A percentile compares a stretch with the other conserved stretches of the same genome.
These are phyloP conservation scores for Octodonta nipae DNA, from an alignment of 2,888 invertebrate species.

Conservation along the genomic window DNA sequence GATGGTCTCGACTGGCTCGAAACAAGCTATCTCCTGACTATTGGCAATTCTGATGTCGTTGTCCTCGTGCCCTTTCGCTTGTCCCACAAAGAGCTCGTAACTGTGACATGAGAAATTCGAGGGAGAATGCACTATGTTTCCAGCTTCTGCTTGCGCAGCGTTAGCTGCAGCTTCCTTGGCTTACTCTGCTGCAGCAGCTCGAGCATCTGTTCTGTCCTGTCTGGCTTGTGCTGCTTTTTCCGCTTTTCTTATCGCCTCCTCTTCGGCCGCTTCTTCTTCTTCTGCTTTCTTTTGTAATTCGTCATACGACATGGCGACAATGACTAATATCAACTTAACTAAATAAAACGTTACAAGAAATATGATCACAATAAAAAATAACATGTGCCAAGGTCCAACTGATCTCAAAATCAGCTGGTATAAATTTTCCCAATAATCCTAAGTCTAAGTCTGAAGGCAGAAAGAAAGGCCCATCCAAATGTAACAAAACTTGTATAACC, in stretches of 20 bases:
- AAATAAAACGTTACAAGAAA: slow-evolving; percentile 97
- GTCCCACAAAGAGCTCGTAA: slow-evolving; percentile 81
- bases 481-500: slow-evolving; percentile 97
- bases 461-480: slow-evolving; percentile 92
- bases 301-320: slow-evolving; percentile 98
- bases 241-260: slow-evolving; percentile 83
- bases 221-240: slow-evolving; percentile 66
- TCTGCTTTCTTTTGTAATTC: slow-evolving; percentile 96
- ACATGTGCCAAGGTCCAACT: slow-evolving; percentile 93
- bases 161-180: slow-evolving; percentile 45
- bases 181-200: slow-evolving; percentile 39
- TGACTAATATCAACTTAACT: slow-evolving; percentile 97
- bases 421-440: slow-evolving; percentile 95
- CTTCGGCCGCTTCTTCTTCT: slow-evolving; percentile 90
- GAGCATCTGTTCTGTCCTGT: slow-evolving; percentile 46
- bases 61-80: slow-evolving; percentile 76
- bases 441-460: slow-evolving; percentile 95
- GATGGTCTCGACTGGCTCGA: too few species aligned
- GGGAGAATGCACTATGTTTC: slow-evolving; percentile 72
- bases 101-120: slow-evolving; percentile 85
- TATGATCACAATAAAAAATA: slow-evolving; percentile 97
- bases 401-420: slow-evolving; percentile 67
- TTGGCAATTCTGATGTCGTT: too few species aligned
- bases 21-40: too few species aligned
- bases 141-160: slow-evolving; percentile 49